Percentiles rank a stretch among this genome's conserved stretches.
Conservation (phyloP, 1,140 invertebrate species). For the Mizuhopecten yessoensis region DNA sequence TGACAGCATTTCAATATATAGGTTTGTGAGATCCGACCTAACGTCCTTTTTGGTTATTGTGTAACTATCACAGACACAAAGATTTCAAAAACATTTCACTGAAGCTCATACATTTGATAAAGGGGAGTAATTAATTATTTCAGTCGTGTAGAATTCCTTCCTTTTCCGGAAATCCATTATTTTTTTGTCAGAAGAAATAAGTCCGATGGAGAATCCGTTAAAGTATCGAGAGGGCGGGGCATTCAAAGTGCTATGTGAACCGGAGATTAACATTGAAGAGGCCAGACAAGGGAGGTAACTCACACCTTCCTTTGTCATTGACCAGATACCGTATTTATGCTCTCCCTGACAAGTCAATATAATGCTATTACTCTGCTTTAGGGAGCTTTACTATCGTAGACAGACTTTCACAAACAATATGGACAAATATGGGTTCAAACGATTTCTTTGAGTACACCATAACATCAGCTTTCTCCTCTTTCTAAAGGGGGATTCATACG, state of each 20-base stretch:
- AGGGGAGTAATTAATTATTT: too few species aligned
- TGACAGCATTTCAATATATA: too few species aligned
- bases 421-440: conserved; percentile 6
- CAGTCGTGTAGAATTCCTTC: too few species aligned
- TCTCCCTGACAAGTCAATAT: background rate
- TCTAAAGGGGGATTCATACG: background rate
- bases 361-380: background rate
- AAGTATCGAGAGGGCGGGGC: background rate
- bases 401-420: background rate
- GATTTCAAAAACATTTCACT: too few species aligned
- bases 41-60: too few species aligned
- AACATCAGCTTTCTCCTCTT: background rate
- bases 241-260: background rate
- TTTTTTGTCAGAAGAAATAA: too few species aligned
- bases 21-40: too few species aligned
- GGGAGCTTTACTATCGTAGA: background rate
- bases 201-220: too few species aligned
- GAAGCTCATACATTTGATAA: too few species aligned
- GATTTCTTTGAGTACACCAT: background rate
- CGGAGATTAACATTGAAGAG: conserved; percentile 7
- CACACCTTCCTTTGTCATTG: background rate
- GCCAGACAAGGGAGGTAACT: background rate
- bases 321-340: background rate
- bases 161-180: too few species aligned
- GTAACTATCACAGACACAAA: too few species aligned